Evolutionary conservation across 2,113 vertebrate species (phyloP), one percentile per base, ranked within the genome.

Genomic region (Bostrychus sinensis): DNA sequence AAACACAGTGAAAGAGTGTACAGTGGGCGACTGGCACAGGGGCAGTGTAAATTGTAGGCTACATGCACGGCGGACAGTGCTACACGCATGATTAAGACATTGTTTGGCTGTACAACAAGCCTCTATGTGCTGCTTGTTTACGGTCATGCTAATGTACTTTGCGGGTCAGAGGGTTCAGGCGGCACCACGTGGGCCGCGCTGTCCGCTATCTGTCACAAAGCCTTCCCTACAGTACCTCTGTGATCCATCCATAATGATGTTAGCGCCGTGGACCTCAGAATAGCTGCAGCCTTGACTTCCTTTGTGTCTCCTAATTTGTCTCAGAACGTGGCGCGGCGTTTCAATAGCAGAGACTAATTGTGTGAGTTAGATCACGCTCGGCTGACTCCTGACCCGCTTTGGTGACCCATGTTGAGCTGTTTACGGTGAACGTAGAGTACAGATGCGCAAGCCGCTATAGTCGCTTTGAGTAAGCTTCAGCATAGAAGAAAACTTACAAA

Each of bases 91-190:
- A 77, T 58, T 62, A 75, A 53, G 62, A 69, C 66, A 63, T 73
- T 83, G 72, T 81, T 80, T 68, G 66, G 70, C 54, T 73, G 32
- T 39, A 38, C 39, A 71, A 72, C 73, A 66, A 14, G 62, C 38
- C 17, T 57, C 53, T 72, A 36, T 77, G 67, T 71, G 70, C 72
- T 43, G 63, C 71, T 66, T 83, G 75, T 77, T 86, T 68, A 70
- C 66, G 32, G 70, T 60, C 72, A 70, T 82, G 72, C 81, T 88
- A 86, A 83, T 87, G 70, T 75, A 72, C 81, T 86, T 77, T 43
- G 46, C 30, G 30, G 81, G 86, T 87, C 84, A 83, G 34, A 36
- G 78, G 37, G 86, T 89, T 88, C 81, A 72, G 68, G 38, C 48
- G 3, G 3, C 4, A 81, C 66, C 72, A 77, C 64, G 55, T 75